Evolutionary conservation across 2,797 vertebrate genomes (phyloP).

Genomic region (Sebastes minor): DNA sequence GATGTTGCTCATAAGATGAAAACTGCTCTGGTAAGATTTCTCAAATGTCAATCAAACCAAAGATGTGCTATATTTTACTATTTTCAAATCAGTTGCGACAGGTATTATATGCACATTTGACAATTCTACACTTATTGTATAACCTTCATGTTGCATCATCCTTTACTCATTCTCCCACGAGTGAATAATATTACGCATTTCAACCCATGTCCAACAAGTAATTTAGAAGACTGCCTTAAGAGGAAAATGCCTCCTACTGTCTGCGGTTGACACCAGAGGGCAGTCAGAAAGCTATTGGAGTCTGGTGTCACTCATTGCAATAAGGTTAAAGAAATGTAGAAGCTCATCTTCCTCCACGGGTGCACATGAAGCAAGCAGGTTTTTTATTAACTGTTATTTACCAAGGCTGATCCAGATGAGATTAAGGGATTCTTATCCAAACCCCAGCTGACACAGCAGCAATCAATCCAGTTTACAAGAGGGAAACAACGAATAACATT

Average conservation of each 20-base stretch:
- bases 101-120: background rate
- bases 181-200: background rate
- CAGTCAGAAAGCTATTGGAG: conserved; percentile 12
- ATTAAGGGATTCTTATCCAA: conserved; percentile 31
- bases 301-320: conserved; percentile 10
- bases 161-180: conserved; percentile 5
- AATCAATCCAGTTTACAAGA: conserved; percentile 6
- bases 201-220: conserved; percentile 7
- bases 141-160: conserved; percentile 1
- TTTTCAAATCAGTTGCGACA: background rate
- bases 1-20: background rate
- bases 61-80: background rate
- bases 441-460: conserved; percentile 22
- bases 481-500: conserved; percentile 37
- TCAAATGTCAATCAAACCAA: background rate
- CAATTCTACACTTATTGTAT: background rate
- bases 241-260: background rate
- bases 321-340: background rate
- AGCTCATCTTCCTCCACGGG: background rate
- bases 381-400: conserved; percentile 44
- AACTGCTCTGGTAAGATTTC: background rate
- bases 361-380: background rate
- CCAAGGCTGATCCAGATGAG: conserved; percentile 21
- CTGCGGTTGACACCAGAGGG: conserved; percentile 27
- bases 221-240: conserved; percentile 5